Evolutionary conservation across 2,888 invertebrate genomes (phyloP).

Genomic region (Caenorhabditis sp.): DNA sequence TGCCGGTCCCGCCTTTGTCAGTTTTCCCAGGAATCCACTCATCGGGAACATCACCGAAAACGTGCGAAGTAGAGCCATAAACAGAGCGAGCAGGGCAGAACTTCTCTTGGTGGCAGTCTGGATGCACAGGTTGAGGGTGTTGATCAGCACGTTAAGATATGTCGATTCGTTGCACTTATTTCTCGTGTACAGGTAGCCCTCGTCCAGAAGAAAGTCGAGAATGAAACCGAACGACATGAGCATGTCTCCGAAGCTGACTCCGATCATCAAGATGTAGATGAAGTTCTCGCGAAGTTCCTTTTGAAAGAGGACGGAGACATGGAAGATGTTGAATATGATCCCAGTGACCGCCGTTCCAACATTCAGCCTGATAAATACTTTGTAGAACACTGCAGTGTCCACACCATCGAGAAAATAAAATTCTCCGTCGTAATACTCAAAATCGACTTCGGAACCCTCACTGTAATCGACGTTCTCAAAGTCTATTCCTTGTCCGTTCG

Average conservation of each 20-base stretch:
- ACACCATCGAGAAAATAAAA: background rate
- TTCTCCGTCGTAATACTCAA: background rate
- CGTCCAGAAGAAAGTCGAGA: background rate
- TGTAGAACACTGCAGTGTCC: background rate
- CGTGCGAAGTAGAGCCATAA: background rate
- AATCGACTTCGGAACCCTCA: background rate
- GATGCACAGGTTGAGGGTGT: background rate
- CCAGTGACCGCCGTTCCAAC: background rate
- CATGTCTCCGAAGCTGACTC: background rate
- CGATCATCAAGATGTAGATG: constrained; percentile 1
- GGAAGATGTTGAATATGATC: background rate
- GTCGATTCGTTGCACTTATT: background rate
- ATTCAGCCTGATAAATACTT: background rate
- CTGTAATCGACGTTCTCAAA: background rate
- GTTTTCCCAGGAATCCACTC: background rate
- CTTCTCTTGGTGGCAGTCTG: background rate
- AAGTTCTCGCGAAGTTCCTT: background rate
- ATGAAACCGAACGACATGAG: background rate
- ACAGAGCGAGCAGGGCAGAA: background rate
- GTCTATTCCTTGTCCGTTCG: background rate
- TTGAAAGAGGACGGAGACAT: background rate
- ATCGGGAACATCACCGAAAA: background rate
- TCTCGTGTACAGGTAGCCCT: background rate
- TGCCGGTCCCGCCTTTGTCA: background rate
- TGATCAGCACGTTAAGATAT: background rate